Conservation (phyloP, 2,113 vertebrate genomes). For the Prunella himalayana region DNA sequence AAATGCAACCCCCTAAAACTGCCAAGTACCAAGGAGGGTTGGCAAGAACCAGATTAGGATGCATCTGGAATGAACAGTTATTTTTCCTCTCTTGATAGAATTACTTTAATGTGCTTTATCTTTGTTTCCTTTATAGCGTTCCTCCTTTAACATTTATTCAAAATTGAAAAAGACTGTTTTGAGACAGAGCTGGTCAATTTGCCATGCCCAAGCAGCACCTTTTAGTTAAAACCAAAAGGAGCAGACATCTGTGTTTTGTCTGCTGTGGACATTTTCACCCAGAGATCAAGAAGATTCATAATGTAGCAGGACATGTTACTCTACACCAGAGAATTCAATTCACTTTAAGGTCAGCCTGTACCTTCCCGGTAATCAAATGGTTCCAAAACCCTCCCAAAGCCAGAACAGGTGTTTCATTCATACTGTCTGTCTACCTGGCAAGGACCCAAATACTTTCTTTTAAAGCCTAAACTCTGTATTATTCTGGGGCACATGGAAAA, state of each 20-base stretch:
- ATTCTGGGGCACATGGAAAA: background rate
- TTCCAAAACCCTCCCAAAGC: conserved; percentile 51
- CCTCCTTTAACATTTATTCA: background rate
- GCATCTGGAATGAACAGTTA: background rate
- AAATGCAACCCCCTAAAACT: background rate
- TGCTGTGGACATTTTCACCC: background rate
- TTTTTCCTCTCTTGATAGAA: background rate
- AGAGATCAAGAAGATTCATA: conserved; percentile 1
- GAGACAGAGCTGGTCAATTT: background rate
- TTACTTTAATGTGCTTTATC: background rate
- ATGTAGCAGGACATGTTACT: conserved; percentile 20
- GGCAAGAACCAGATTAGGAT: background rate
- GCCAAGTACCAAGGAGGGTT: background rate
- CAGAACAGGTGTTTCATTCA: conserved; percentile 69
- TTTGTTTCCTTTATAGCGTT: background rate
- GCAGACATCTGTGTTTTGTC: background rate
- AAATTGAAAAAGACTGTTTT: background rate
- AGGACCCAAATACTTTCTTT: conserved; percentile 43
- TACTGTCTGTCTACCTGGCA: conserved; percentile 63
- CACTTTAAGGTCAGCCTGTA: conserved; percentile 56
- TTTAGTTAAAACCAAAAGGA: background rate
- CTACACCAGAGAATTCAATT: conserved; percentile 46
- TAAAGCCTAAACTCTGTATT: conserved; percentile 7
- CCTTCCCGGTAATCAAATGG: conserved; percentile 47
- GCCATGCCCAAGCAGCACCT: background rate